phyloP scores from a whole-genome alignment of 2,888 invertebrate species.

The Caenorhabditis sp. region DNA sequence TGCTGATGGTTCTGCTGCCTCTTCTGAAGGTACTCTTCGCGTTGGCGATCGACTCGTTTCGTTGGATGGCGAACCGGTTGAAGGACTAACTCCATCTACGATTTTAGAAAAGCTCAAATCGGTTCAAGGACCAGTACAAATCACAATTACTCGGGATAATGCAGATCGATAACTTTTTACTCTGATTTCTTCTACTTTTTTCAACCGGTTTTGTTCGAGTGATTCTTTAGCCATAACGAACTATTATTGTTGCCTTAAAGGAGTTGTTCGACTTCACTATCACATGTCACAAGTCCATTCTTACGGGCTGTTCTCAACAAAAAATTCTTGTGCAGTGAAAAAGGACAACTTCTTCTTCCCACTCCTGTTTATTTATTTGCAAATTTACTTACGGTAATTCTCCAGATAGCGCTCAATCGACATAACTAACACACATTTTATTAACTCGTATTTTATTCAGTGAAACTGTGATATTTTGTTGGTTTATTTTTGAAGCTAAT shows the following conservation, averaged over 20 bases:
- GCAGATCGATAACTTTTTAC: neutral
- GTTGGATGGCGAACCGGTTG: slow-evolving; percentile 62
- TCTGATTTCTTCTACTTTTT: neutral
- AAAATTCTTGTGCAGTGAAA: too few species aligned
- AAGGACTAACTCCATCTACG: slow-evolving; percentile 55
- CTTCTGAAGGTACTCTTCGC: slow-evolving; percentile 44
- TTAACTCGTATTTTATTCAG: neutral
- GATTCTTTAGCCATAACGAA: too few species aligned
- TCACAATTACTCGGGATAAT: slow-evolving; percentile 54
- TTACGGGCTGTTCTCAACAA: too few species aligned
- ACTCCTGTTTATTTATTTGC: neutral
- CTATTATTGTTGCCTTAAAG: neutral
- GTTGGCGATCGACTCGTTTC: slow-evolving; percentile 53
- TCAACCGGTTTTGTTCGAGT: too few species aligned
- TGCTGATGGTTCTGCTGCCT: slow-evolving; percentile 63
- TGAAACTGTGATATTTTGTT: slow-evolving; percentile 1
- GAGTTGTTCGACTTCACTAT: too few species aligned
- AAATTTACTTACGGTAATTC: neutral
- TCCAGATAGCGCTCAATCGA: neutral
- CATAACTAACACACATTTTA: neutral
- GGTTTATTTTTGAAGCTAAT: neutral
- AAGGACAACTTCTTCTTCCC: too few species aligned
- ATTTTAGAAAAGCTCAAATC: slow-evolving; percentile 68
- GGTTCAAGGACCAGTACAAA: slow-evolving; percentile 56
- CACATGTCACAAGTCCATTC: too few species aligned